Base-by-base conservation (phyloP, 2,113 vertebrate genomes). In the Manacus vitellinus region DNA sequence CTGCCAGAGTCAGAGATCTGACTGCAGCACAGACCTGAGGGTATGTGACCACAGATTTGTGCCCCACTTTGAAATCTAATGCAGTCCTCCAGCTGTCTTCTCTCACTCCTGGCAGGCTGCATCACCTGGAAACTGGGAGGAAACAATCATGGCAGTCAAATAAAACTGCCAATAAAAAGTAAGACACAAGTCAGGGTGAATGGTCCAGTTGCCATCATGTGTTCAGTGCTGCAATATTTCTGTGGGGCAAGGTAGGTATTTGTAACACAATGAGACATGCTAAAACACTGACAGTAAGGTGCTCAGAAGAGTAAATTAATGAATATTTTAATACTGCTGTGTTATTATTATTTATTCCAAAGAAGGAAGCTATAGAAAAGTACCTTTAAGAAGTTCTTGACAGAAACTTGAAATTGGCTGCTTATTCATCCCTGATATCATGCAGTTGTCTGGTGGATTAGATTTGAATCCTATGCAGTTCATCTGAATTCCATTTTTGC, bases 171-270 rank as follows among this genome's bases (percentile, higher is more conserved):
- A 28, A 62, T 62, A 62, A 62, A 81, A 31, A 31, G 22, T 28
- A 37, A 15, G 51, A 28, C 49, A 83, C 6, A 28, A 54, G 21
- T 21, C 66, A 59, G 33, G 24, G 7, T 24, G 49, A 68, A 27
- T 13, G 14, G 51, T 41, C 28, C 37, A 87, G n/a, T 17, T 91
- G 33, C 49, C 24, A 20, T 37, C 33, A 63, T 14, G 12, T 30
- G 15, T 33, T 39, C 44, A 56, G 33, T 33, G 23, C 27, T 59
- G 15, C 15, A 63, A 3, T n/a, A 59, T 47, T 72, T 59, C 66
- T 72, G 28, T 23, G 37, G 14, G 84, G 24, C 30, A 49, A 1
- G 0, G 35, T 12, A 2, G 0, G 6, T 28, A 37, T 49, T 8
- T 25, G 4, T 21, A 70, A 62, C 24, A 49, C 14, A 21, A 33